These are phyloP conservation scores for Pocillopora damicornis DNA, from an alignment of 64 coral and sea anemone genomes.

Conservation along the genomic window DNA sequence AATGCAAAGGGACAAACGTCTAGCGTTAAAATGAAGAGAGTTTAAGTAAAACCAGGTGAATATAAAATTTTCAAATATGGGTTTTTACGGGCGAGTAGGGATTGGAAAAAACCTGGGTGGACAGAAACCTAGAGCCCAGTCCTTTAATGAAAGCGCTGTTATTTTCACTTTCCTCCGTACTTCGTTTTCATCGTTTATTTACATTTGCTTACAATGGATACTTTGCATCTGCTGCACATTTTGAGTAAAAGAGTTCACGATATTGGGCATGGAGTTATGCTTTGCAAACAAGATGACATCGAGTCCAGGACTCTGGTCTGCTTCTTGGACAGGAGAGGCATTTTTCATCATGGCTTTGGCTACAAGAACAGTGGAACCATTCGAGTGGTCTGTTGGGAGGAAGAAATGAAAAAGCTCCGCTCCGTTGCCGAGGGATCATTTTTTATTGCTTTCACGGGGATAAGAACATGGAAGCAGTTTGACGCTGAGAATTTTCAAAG, in stretches of 20 bases:
- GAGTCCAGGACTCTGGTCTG: conserved; percentile 9
- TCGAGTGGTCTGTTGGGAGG: conserved; percentile 15
- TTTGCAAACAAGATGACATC: neutral
- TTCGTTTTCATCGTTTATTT: no score
- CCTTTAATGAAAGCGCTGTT: no score
- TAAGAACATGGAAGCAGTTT: neutral
- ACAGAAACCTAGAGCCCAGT: no score
- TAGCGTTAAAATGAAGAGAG: no score
- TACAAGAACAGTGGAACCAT: neutral
- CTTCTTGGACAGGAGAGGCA: neutral
- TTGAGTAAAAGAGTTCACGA: neutral
- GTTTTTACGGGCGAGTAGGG: no score
- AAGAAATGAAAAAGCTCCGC: neutral
- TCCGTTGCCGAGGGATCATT: neutral
- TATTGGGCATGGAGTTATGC: neutral
- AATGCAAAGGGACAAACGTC: no score
- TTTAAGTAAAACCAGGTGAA: no score
- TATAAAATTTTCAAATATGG: no score
- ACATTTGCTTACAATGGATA: neutral
- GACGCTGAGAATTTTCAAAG: neutral
- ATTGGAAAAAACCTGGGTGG: no score
- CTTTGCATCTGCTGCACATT: neutral
- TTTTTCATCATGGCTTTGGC: neutral
- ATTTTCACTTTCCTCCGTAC: no score
- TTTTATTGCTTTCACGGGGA: neutral